Evolutionary conservation across 2,797 vertebrate species (phyloP).

Genomic region (Holocentrus rufus): DNA sequence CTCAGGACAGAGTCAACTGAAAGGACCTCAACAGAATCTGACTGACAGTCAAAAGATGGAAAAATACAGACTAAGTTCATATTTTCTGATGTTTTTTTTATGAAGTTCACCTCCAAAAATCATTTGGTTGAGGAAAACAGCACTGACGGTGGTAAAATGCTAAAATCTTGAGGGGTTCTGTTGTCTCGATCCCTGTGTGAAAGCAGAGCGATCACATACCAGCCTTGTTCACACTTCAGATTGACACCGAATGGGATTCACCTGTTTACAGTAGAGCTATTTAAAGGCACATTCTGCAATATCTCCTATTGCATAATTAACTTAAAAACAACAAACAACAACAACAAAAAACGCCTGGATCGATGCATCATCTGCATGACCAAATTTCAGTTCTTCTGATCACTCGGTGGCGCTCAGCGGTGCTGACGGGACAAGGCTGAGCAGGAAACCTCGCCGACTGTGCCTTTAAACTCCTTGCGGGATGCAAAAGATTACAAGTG

Average conservation of each 20-base stretch:
- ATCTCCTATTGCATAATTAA: conserved; percentile 60
- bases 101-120: too few relatives aligned
- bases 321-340: not conserved
- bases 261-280: conserved; percentile 58
- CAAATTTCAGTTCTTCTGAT: conserved; percentile 19
- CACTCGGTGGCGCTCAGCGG: conserved; percentile 17
- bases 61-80: too few relatives aligned
- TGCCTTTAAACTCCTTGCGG: conserved; percentile 74
- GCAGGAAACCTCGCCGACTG: conserved; percentile 69
- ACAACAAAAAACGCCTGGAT: conserved; percentile 28
- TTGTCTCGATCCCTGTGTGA: not conserved
- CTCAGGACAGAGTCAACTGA: not conserved
- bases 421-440: conserved; percentile 35
- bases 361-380: conserved; percentile 4
- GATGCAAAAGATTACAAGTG: conserved; percentile 55
- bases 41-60: not conserved
- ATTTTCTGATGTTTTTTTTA: too few relatives aligned
- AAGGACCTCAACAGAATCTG: not conserved
- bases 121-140: not conserved
- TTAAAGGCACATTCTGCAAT: conserved; percentile 79
- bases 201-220: too few relatives aligned
- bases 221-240: conserved; percentile 6
- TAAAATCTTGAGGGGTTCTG: not conserved
- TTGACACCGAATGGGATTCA: conserved; percentile 42
- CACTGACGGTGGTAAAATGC: not conserved